Percentiles rank a stretch among this genome's conserved stretches.
Evolutionary conservation across 2,888 invertebrate genomes (phyloP).

Genomic region (Drosophila emarginata): DNA sequence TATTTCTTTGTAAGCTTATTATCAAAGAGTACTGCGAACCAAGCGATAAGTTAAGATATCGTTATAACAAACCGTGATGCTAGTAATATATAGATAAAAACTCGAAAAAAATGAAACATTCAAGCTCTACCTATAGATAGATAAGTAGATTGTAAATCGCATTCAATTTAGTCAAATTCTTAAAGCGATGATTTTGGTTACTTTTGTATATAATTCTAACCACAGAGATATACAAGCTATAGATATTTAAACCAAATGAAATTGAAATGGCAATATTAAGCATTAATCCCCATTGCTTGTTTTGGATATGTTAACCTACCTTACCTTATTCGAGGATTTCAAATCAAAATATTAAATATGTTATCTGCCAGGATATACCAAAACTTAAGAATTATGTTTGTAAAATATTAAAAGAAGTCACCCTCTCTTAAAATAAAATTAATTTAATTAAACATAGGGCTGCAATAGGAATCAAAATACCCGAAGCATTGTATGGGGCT

Average conservation of each 20-base stretch:
- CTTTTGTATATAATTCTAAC: slow-evolving; percentile 1
- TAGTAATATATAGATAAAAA: slow-evolving; percentile 64
- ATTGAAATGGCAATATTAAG: background rate
- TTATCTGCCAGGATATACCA: background rate
- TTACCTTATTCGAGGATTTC: background rate
- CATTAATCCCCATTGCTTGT: background rate
- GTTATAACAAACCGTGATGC: slow-evolving; percentile 88
- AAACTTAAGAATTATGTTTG: slow-evolving; percentile 4
- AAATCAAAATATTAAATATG: background rate
- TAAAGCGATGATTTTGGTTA: background rate
- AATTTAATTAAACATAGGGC: no score
- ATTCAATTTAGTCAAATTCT: slow-evolving; percentile 1
- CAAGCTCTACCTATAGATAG: slow-evolving; percentile 12
- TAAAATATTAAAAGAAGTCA: slow-evolving; percentile 2
- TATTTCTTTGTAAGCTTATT: slow-evolving; percentile 95
- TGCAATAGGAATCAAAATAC: no score
- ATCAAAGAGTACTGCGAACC: slow-evolving; percentile 93
- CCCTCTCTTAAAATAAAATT: background rate
- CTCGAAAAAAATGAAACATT: background rate
- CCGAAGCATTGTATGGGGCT: background rate
- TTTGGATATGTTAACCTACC: background rate
- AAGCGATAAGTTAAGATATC: slow-evolving; percentile 86
- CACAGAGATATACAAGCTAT: background rate
- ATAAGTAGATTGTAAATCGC: slow-evolving; percentile 23
- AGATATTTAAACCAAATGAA: background rate